These are phyloP conservation scores for Acrobasis repandana DNA, from an alignment of 2,888 invertebrate genomes.

Conservation along the genomic window DNA sequence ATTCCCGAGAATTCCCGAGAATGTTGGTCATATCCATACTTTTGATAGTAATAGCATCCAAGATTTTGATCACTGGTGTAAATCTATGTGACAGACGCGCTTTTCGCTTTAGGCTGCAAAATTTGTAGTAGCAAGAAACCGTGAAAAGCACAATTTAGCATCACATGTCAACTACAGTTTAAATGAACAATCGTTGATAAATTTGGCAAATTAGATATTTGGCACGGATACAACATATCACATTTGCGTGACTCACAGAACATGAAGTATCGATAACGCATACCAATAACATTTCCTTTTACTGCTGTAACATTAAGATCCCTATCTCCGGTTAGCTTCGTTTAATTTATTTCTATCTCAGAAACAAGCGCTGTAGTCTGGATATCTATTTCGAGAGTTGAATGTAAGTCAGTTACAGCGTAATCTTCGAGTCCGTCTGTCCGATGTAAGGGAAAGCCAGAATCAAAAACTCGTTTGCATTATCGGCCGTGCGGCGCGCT, in stretches of 20 bases:
- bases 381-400: slow-evolving; percentile 23
- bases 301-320: background rate
- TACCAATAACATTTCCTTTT: slow-evolving; percentile 2
- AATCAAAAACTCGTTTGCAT: slow-evolving; percentile 78
- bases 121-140: background rate
- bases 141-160: slow-evolving; percentile 35
- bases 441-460: slow-evolving; percentile 62
- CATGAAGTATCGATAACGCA: slow-evolving; percentile 19
- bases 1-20: too few relatives aligned
- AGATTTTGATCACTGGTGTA: too few relatives aligned
- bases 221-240: slow-evolving; percentile 53
- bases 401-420: slow-evolving; percentile 27
- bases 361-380: background rate
- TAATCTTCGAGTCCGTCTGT: slow-evolving; percentile 40
- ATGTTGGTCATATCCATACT: too few relatives aligned
- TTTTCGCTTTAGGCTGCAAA: slow-evolving; percentile 36
- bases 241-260: slow-evolving; percentile 55
- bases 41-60: too few relatives aligned
- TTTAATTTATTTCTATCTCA: slow-evolving; percentile 14
- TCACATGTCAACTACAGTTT: slow-evolving; percentile 38
- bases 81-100: slow-evolving; percentile 55
- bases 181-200: slow-evolving; percentile 52
- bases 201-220: slow-evolving; percentile 59
- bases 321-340: background rate
- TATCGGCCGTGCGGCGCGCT: slow-evolving; percentile 77